Evolutionary conservation across 2,797 vertebrate species (phyloP), one percentile per base, ranked within the genome.

Genomic region (Triplophysa yarkandensis): DNA sequence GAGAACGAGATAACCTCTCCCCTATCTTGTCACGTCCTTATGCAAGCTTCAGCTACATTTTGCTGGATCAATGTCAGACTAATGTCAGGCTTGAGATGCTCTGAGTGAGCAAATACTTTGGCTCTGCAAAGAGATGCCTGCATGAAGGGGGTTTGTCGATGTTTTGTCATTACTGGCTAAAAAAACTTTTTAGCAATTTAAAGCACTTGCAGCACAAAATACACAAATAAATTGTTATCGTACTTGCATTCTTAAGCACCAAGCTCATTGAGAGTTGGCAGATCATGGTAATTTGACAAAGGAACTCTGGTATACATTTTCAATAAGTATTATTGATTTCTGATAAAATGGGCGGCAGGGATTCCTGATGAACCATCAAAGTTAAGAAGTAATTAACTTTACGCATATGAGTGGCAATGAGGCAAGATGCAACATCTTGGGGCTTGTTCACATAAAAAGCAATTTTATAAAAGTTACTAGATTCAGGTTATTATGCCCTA

Each of bases 11-110:
- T 36, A 68, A 77, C 39, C 74, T 64, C 27, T 41, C 70, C 72
- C 81, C 76, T 86, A 80, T 85, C 71, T 85, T 85, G 71, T 68
- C 76, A 82, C 23, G 34, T 81, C 83, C 63, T 55, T 36, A 66
- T 63, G 69, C 2, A 62, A 52, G 78, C 48, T 8, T 57, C 64
- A 28, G 41, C 48, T 78, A 71, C 62, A 63, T 80, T 87, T 91
- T 81, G 81, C 78, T 74, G 77, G 66, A 71, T 84, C 80, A 71
- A 50, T 72, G 67, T 86, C 67, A 85, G 80, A 85, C 39, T 76
- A 85, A 19, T n/a, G 82, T 62, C 52, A 76, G 77, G 77, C 81
- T 79, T 84, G 83, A 83, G 44, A 55, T 73, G 70, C 17, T 74
- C 62, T 30, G 54, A 43, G 43, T 64, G 50, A 82, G 70, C 6